phyloP scores from a whole-genome alignment of 2,888 invertebrate genomes.

The Tanypteryx hageni region DNA sequence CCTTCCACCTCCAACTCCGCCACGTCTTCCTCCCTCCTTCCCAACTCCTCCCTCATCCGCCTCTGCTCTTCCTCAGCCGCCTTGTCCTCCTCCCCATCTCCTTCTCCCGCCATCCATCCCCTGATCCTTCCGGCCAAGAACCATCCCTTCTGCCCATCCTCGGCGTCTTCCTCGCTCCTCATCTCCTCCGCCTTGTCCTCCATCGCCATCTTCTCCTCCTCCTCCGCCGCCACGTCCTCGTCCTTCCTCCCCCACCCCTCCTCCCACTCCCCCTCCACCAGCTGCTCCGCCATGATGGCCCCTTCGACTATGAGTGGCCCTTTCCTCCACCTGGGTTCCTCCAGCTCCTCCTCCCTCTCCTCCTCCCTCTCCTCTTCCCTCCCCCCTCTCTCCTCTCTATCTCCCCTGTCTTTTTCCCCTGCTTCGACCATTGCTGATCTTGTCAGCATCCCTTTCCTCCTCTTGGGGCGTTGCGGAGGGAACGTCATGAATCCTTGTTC shows the following conservation, averaged over 20 bases:
- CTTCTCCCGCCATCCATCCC: constrained; percentile 63
- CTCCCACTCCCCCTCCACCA: constrained; percentile 52
- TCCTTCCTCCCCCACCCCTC: constrained; percentile 54
- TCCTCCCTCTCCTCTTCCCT: constrained; percentile 67
- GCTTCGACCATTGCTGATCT: background rate
- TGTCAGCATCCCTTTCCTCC: constrained; percentile 24
- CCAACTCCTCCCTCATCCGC: constrained; percentile 69
- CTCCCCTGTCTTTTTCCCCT: constrained; percentile 29
- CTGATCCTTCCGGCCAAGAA: constrained; percentile 46
- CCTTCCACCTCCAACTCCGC: constrained; percentile 66
- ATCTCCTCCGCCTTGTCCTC: background rate
- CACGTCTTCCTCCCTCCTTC: constrained; percentile 71
- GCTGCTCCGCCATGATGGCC: constrained; percentile 54
- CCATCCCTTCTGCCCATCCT: constrained; percentile 66
- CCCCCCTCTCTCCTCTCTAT: constrained; percentile 66
- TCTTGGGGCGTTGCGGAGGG: constrained; percentile 40
- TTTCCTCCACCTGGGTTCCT: constrained; percentile 66
- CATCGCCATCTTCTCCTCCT: background rate
- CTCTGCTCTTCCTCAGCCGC: constrained; percentile 78
- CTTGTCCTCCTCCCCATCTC: constrained; percentile 69
- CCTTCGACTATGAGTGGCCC: constrained; percentile 58
- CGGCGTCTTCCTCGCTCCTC: constrained; percentile 44
- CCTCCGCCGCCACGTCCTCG: background rate
- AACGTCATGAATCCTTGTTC: constrained; percentile 51
- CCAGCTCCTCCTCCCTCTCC: constrained; percentile 70